phyloP scores from a whole-genome alignment of 30 jellyfish, hydroid and myxozoan species.

The Cassiopea xamachana region DNA sequence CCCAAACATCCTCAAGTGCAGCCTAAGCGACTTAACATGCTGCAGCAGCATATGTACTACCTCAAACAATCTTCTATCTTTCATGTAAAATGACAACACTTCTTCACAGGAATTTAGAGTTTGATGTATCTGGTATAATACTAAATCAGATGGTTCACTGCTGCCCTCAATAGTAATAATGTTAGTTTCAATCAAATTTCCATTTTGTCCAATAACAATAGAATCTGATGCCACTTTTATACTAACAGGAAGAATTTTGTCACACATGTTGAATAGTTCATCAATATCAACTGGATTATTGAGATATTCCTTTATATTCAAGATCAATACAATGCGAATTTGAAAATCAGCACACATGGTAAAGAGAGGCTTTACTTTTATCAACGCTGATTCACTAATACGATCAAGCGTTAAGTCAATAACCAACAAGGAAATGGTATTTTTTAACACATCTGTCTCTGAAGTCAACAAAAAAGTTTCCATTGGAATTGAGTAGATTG shows the following conservation, averaged over 20 bases:
- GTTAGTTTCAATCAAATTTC: background rate
- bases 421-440: background rate
- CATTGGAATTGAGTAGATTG: background rate
- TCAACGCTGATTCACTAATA: background rate
- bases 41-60: background rate
- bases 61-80: background rate
- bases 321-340: constrained; percentile 20
- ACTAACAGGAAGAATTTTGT: background rate
- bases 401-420: constrained; percentile 14
- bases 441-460: background rate
- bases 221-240: constrained; percentile 31
- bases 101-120: background rate
- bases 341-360: background rate
- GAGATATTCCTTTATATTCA: background rate
- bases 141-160: background rate
- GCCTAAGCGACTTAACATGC: background rate
- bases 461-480: background rate
- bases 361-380: background rate
- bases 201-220: constrained; percentile 29
- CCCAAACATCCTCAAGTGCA: constrained; percentile 1
- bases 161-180: background rate
- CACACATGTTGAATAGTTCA: background rate
- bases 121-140: background rate
- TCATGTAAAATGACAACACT: background rate
- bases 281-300: background rate